These are phyloP conservation scores for Mastomys coucha DNA, from an alignment of 2,113 vertebrate genomes.

Conservation along the genomic window DNA sequence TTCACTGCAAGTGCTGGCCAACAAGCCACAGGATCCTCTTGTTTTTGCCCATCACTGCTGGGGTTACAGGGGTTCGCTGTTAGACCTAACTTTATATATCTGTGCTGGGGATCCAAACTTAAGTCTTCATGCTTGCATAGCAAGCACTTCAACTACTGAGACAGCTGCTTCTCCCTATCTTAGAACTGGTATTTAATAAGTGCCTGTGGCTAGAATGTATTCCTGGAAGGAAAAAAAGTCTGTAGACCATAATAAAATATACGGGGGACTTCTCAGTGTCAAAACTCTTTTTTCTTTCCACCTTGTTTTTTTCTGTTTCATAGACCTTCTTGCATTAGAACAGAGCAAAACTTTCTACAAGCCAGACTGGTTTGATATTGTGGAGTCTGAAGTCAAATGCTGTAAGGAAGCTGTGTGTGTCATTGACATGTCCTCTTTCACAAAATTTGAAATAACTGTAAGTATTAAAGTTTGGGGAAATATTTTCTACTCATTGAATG, in stretches of 20 bases:
- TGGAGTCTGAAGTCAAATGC: constrained; percentile 97
- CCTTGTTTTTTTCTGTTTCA: neutral
- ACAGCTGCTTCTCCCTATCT: neutral
- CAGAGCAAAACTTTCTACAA: constrained; percentile 99
- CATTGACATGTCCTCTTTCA: constrained; percentile 99
- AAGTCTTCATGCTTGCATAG: neutral
- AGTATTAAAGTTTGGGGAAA: constrained; percentile 82
- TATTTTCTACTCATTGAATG: neutral
- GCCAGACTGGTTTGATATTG: constrained; percentile 99
- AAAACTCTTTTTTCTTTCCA: neutral
- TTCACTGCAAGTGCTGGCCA: neutral
- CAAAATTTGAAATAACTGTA: constrained; percentile 98
- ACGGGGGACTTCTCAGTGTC: neutral
- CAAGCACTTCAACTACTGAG: neutral
- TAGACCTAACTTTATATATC: neutral
- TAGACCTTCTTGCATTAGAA: constrained; percentile 95
- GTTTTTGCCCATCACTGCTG: neutral
- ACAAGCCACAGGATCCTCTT: neutral
- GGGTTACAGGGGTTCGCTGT: neutral
- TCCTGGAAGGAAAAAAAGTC: neutral
- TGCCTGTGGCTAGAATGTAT: neutral
- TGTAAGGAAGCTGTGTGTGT: constrained; percentile 98
- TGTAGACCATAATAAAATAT: neutral
- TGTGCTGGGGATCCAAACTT: neutral
- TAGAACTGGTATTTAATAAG: constrained; percentile 11